phyloP scores from a whole-genome alignment of 1,140 invertebrate species.

The Oryzaephilus surinamensis region DNA sequence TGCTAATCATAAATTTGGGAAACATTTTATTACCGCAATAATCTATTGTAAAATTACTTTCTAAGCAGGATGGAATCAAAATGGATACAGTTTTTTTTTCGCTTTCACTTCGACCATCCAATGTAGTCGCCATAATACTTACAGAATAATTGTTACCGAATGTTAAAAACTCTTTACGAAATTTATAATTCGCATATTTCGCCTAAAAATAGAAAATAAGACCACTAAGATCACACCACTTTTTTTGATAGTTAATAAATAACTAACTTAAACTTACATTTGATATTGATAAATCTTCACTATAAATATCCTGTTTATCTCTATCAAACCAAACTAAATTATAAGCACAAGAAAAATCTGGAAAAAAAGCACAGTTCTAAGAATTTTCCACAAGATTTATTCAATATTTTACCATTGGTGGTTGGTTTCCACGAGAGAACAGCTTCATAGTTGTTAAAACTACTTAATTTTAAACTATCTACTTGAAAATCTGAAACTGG shows the following conservation, averaged over 20 bases:
- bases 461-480: too few relatives aligned
- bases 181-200: neutral
- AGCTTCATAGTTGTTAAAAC: too few relatives aligned
- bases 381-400: neutral
- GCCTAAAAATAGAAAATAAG: neutral
- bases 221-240: too few relatives aligned
- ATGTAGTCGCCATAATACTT: too few relatives aligned
- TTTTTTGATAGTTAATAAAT: too few relatives aligned
- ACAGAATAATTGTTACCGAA: neutral
- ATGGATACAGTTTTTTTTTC: neutral
- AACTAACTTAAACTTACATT: neutral
- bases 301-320: neutral
- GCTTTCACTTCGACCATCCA: neutral
- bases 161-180: neutral
- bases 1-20: neutral
- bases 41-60: neutral
- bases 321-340: slow-evolving; percentile 1
- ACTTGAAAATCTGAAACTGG: too few relatives aligned
- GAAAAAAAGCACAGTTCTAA: slow-evolving; percentile 2
- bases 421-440: too few relatives aligned
- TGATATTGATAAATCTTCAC: neutral
- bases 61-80: slow-evolving; percentile 1
- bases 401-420: neutral
- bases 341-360: slow-evolving; percentile 6
- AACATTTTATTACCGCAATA: slow-evolving; percentile 7